Percentiles rank a stretch among this genome's conserved stretches.
These are phyloP conservation scores for Struthio camelus DNA, from an alignment of 2,113 vertebrate species.

Conservation along the genomic window DNA sequence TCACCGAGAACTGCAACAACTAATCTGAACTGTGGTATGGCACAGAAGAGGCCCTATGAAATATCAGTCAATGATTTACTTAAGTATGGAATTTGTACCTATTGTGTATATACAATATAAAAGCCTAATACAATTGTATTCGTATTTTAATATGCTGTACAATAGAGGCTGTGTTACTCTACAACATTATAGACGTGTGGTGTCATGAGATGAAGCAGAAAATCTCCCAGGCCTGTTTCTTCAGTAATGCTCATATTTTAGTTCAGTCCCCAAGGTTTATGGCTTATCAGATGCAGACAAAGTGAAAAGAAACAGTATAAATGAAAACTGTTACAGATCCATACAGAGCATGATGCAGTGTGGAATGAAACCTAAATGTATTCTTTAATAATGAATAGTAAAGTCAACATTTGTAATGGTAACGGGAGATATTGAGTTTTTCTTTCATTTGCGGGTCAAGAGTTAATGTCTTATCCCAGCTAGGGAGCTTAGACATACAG, in stretches of 20 bases:
- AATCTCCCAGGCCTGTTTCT: conserved; percentile 18
- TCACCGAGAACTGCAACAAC: background rate
- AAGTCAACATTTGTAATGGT: conserved; percentile 67
- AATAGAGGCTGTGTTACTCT: background rate
- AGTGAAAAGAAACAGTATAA: conserved; percentile 60
- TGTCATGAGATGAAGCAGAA: conserved; percentile 34
- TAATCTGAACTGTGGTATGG: background rate
- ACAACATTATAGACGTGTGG: background rate
- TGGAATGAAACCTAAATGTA: conserved; percentile 42
- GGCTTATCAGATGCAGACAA: conserved; percentile 69
- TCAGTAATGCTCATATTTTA: conserved; percentile 23
- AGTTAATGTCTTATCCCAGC: conserved; percentile 50
- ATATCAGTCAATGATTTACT: background rate
- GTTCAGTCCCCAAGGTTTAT: conserved; percentile 49
- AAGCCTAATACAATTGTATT: background rate
- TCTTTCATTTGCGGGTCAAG: conserved; percentile 67
- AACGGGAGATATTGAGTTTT: conserved; percentile 63
- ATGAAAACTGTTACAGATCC: conserved; percentile 44
- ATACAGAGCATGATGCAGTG: background rate
- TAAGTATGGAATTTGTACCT: background rate
- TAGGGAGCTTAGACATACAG: conserved; percentile 41
- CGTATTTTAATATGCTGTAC: background rate
- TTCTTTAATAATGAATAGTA: conserved; percentile 63
- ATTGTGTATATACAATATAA: background rate
- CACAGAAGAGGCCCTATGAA: background rate